Evolutionary conservation across 2,888 invertebrate genomes (phyloP).

Genomic region (Nyleta sp.): DNA sequence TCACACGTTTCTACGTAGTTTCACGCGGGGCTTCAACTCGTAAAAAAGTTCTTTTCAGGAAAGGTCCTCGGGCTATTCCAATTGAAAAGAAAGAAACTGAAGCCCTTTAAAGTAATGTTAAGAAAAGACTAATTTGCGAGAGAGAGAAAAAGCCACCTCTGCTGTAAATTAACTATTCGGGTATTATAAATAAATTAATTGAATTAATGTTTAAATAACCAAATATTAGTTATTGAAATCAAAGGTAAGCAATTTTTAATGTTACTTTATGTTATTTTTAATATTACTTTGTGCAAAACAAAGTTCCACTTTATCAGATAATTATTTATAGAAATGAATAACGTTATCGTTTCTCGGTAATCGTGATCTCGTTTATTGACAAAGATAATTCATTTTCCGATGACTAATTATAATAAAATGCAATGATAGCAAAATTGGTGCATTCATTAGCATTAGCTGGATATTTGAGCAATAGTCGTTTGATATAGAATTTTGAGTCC

Average conservation of each 20-base stretch:
- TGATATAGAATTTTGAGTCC: slow-evolving; percentile 24
- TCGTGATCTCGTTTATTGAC: not conserved
- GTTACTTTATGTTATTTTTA: too few species aligned
- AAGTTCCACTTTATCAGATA: too few species aligned
- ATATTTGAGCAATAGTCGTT: slow-evolving; percentile 16
- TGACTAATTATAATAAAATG: not conserved
- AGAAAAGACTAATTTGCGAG: slow-evolving; percentile 31
- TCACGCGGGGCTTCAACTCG: slow-evolving; percentile 50
- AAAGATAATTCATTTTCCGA: slow-evolving; percentile 1
- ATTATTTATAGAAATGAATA: too few species aligned
- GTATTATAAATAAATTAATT: too few species aligned
- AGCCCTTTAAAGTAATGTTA: slow-evolving; percentile 38
- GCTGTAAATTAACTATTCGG: not conserved
- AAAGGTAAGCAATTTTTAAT: too few species aligned
- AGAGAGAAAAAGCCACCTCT: slow-evolving; percentile 10
- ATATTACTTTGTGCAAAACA: too few species aligned
- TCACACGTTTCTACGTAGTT: slow-evolving; percentile 34
- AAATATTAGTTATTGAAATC: too few species aligned
- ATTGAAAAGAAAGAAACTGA: slow-evolving; percentile 56
- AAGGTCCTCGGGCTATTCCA: slow-evolving; percentile 43
- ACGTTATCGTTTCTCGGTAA: not conserved
- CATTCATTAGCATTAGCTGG: slow-evolving; percentile 9
- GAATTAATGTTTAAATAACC: too few species aligned
- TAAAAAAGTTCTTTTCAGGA: slow-evolving; percentile 50
- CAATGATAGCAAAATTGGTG: slow-evolving; percentile 13